Base-by-base conservation (phyloP, 2,888 invertebrate species). In the Temnothorax ravouxi region DNA sequence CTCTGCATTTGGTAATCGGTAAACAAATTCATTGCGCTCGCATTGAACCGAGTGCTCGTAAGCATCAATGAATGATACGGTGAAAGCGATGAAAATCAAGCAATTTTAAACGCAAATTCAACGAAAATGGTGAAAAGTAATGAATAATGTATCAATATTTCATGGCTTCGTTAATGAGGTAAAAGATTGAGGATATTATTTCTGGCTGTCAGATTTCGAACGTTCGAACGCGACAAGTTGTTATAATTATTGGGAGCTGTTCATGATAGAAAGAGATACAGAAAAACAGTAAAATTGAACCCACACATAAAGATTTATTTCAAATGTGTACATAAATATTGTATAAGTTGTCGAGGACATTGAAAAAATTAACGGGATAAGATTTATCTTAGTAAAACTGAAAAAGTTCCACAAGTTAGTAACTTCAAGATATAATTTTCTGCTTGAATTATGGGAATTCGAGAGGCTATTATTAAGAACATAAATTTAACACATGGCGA, bases 21-120 rank as follows among this genome's bases (percentile, higher is more conserved):
- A 64, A 29, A 76, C 67, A 84, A 80, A 87, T 88, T 88, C 81
- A 83, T 79, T 72, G 66, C 87, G 80, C 81, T 88, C 80, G 87
- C 84, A 79, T 79, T 61, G 15, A 50, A 25, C 54, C 74, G 72
- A 77, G n/a, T 77, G 67, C 67, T 82, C 88, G 80, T 84, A 83
- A 82, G 84, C 83, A 77, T 84, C 87, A 76, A 64, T 75, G 59
- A 44, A n/a, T 56, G 84, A 38, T 38, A 44, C 59, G 25, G 0
- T 44, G 29, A 66, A 66, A 66, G 25, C 41, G 50, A 41, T 25
- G 44, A 72, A 61, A 77, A 81, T 86, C 41, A 44, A 86, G 81
- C 69, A 66, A 88, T 85, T 87, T 87, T 86, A 81, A 88, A 86
- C 71, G 75, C 21, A 54, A 52, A 77, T 77, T 54, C 41, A 25